These are phyloP conservation scores for Zosterops lateralis DNA, from an alignment of 2,113 vertebrate species.

Conservation along the genomic window DNA sequence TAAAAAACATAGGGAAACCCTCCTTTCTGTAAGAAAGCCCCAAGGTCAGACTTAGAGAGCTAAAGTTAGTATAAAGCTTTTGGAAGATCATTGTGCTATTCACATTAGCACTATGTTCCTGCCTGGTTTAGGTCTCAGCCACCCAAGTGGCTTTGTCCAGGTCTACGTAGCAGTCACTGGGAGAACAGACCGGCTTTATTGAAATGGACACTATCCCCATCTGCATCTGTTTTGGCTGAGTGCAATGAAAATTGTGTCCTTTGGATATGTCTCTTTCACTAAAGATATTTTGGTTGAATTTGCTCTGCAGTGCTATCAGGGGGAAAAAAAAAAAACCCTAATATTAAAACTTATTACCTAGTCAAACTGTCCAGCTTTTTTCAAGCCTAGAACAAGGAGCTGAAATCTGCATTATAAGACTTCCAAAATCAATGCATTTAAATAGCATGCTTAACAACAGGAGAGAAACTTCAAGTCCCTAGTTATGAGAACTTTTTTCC, in stretches of 20 bases:
- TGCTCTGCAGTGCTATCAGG: neutral
- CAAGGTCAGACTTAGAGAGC: neutral
- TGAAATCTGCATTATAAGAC: slow-evolving; percentile 42
- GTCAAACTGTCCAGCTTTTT: slow-evolving; percentile 54
- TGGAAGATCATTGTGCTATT: neutral
- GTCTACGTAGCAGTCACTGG: neutral
- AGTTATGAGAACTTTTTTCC: slow-evolving; percentile 36
- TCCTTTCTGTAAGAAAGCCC: neutral
- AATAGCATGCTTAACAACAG: slow-evolving; percentile 70
- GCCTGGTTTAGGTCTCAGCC: neutral
- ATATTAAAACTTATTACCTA: slow-evolving; percentile 59
- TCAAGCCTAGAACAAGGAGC: slow-evolving; percentile 36
- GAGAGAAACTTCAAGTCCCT: slow-evolving; percentile 10
- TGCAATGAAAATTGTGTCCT: slow-evolving; percentile 6
- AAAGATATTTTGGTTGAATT: slow-evolving; percentile 45
- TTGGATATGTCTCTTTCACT: slow-evolving; percentile 27
- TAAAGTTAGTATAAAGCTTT: neutral
- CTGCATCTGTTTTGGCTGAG: neutral
- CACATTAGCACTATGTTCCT: neutral
- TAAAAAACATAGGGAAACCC: neutral
- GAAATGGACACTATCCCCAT: neutral
- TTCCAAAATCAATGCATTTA: slow-evolving; percentile 72
- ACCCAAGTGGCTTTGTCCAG: neutral
- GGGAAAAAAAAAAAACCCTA: neutral
- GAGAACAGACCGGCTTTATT: neutral